These are phyloP conservation scores for Mycteria americana DNA, from an alignment of 2,797 vertebrate species.

Conservation along the genomic window DNA sequence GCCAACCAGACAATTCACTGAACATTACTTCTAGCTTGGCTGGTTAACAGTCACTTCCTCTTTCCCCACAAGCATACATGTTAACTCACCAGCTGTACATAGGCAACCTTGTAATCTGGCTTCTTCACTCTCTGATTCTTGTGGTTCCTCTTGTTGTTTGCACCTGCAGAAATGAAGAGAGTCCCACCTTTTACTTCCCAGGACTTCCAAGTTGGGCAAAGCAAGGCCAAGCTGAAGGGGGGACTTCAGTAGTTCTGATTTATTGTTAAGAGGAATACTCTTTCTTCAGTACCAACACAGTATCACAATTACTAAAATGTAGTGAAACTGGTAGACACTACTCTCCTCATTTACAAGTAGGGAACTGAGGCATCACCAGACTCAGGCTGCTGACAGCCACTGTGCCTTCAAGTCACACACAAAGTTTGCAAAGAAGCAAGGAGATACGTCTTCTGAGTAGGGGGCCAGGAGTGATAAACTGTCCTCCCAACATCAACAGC, in stretches of 20 bases:
- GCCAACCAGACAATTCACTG: background rate
- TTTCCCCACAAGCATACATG: background rate
- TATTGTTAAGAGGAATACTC: background rate
- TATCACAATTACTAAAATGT: background rate
- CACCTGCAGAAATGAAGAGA: constrained; percentile 62
- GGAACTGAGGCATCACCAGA: background rate
- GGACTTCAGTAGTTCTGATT: background rate
- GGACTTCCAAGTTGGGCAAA: background rate
- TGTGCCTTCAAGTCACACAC: background rate
- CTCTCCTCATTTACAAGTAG: background rate
- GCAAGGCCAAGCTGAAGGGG: background rate
- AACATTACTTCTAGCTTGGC: background rate
- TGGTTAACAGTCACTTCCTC: background rate
- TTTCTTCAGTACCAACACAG: background rate
- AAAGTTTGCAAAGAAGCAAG: background rate
- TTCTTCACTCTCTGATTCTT: constrained; percentile 86
- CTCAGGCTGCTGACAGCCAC: background rate
- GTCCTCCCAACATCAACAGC: background rate
- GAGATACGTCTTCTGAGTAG: background rate
- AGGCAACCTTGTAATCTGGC: constrained; percentile 95
- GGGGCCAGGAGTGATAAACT: background rate
- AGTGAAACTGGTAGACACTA: background rate
- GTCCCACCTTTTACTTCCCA: background rate
- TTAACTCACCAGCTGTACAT: constrained; percentile 92
- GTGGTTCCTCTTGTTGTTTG: constrained; percentile 88